phyloP scores from a whole-genome alignment of 2,113 vertebrate genomes.

The Conger conger region DNA sequence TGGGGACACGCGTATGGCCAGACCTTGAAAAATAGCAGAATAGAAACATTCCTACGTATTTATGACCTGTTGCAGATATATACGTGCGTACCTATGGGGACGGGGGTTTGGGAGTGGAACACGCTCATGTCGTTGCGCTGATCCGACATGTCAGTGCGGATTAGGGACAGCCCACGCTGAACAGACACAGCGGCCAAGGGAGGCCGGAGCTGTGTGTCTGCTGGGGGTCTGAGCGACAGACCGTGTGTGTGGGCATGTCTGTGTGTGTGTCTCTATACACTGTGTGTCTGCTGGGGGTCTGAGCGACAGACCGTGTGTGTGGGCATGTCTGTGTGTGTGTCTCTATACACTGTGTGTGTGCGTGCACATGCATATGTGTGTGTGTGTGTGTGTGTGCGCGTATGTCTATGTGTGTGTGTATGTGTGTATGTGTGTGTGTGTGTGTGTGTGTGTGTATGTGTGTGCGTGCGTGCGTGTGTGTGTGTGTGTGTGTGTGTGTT shows the following conservation, averaged over 20 bases:
- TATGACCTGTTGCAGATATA: slow-evolving; percentile 8
- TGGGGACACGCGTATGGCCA: background rate
- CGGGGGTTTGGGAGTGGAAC: background rate
- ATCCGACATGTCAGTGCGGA: background rate
- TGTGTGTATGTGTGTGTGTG: slow-evolving; percentile 25
- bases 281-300: slow-evolving; percentile 16
- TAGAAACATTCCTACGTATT: background rate
- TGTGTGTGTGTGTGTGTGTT: slow-evolving; percentile 28
- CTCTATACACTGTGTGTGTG: slow-evolving; percentile 27
- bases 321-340: slow-evolving; percentile 28
- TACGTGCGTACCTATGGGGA: slow-evolving; percentile 14
- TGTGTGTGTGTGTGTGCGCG: slow-evolving; percentile 29
- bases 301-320: slow-evolving; percentile 6
- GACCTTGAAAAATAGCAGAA: background rate
- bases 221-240: background rate
- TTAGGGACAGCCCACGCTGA: background rate
- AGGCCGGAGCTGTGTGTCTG: background rate
- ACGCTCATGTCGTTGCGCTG: background rate
- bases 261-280: background rate
- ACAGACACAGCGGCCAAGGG: background rate
- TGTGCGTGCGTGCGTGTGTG: slow-evolving; percentile 28
- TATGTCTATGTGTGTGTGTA: slow-evolving; percentile 30
- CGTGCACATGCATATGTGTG: slow-evolving; percentile 28
- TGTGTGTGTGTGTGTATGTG: slow-evolving; percentile 29
- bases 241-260: slow-evolving; percentile 25